Evolutionary conservation across 2,797 vertebrate species (phyloP).

Genomic region (Cyclura pinguis): DNA sequence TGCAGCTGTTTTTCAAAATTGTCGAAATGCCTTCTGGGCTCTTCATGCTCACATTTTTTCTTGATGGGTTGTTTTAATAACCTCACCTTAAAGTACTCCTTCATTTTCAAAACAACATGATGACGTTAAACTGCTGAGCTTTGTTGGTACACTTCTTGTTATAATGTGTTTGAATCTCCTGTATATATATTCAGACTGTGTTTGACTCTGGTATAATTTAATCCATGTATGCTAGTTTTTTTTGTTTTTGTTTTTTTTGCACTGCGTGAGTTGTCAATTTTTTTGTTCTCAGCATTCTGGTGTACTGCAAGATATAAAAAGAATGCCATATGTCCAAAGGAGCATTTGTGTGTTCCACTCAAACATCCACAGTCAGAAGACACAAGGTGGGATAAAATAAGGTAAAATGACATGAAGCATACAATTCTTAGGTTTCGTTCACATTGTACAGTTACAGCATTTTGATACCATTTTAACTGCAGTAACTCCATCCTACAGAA

Average conservation of each 20-base stretch:
- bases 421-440: not conserved
- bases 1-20: not conserved
- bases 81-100: not conserved
- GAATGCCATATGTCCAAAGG: not conserved
- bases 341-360: not conserved
- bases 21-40: not conserved
- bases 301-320: too few species aligned
- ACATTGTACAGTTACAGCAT: too few species aligned
- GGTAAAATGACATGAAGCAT: not conserved
- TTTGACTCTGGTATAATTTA: not conserved
- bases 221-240: too few species aligned
- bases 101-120: rapidly evolving
- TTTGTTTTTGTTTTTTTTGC: too few species aligned
- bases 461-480: too few species aligned
- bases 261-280: too few species aligned
- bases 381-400: not conserved
- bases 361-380: not conserved
- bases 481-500: too few species aligned
- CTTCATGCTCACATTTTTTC: not conserved
- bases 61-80: not conserved
- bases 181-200: not conserved
- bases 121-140: rapidly evolving
- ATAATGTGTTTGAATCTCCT: rapidly evolving
- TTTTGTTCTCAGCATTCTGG: too few species aligned
- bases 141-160: not conserved